Conservation (phyloP, 2,888 invertebrate genomes). For the Aphidius colemani region DNA sequence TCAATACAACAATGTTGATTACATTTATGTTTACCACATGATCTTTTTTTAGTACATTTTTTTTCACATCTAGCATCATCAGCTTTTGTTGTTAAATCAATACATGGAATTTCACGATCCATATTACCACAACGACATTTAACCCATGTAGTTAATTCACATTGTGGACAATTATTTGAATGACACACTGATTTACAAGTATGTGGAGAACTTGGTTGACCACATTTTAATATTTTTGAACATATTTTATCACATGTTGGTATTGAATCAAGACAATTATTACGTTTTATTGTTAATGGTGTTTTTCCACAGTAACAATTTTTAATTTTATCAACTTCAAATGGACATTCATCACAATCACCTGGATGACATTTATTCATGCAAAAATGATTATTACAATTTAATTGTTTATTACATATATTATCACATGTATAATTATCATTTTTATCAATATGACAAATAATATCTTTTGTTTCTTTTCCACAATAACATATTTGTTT, state of each 20-base stretch:
- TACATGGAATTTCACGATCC: conserved; percentile 80
- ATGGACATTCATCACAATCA: conserved; percentile 69
- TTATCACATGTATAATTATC: conserved; percentile 67
- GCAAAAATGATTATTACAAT: conserved; percentile 76
- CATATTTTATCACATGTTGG: conserved; percentile 76
- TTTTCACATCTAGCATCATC: conserved; percentile 85
- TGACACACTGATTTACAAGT: conserved; percentile 73
- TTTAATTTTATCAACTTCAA: conserved; percentile 67
- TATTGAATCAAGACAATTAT: conserved; percentile 78
- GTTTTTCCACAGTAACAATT: conserved; percentile 81
- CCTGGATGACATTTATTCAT: conserved; percentile 71
- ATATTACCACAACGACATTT: conserved; percentile 86
- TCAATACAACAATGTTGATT: conserved; percentile 87
- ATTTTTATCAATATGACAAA: conserved; percentile 66
- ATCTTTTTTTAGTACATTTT: conserved; percentile 86
- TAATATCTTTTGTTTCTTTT: conserved; percentile 66
- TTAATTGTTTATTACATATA: conserved; percentile 66
- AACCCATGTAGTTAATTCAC: conserved; percentile 74
- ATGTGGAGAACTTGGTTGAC: conserved; percentile 65
- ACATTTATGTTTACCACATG: conserved; percentile 89
- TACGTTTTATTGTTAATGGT: conserved; percentile 63
- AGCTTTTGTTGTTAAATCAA: conserved; percentile 70
- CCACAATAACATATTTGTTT: conserved; percentile 78
- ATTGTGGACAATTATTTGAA: conserved; percentile 77
- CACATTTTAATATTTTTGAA: conserved; percentile 57